Percentiles rank a stretch among this genome's conserved stretches.
These are phyloP conservation scores for Pseudopleuronectes americanus DNA, from an alignment of 2,797 vertebrate genomes.

Conservation along the genomic window DNA sequence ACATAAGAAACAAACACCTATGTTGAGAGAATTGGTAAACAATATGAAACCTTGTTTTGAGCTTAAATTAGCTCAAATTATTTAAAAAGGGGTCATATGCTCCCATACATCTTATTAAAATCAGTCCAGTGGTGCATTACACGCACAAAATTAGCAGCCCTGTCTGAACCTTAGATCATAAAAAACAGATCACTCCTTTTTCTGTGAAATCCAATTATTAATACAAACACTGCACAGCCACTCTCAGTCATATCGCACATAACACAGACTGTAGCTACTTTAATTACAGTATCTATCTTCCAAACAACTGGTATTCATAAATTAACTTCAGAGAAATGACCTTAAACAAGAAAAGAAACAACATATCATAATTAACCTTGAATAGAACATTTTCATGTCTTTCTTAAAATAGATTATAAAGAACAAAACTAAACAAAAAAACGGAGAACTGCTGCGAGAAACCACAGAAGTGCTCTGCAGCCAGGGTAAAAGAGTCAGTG, in stretches of 20 bases:
- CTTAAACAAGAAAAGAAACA: constrained; percentile 5
- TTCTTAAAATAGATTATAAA: no score
- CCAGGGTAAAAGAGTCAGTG: constrained; percentile 3
- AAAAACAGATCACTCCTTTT: not conserved
- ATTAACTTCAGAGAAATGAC: not conserved
- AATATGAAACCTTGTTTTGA: no score
- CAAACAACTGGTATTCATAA: not conserved
- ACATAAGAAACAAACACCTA: no score
- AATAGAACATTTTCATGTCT: no score
- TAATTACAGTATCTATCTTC: not conserved
- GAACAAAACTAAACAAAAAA: no score
- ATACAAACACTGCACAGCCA: not conserved
- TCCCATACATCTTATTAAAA: not conserved
- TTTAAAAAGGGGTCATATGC: no score
- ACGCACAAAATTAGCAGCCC: not conserved
- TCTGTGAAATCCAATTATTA: not conserved
- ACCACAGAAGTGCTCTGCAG: not conserved
- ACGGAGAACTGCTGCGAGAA: not conserved
- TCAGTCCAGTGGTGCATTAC: not conserved
- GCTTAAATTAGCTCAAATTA: no score
- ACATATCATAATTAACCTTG: no score
- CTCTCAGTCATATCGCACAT: not conserved
- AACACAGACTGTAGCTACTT: not conserved
- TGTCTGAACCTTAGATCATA: not conserved
- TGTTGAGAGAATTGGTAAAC: no score